Evolutionary conservation across 1,140 invertebrate species (phyloP), one percentile per base, ranked within the genome.

Genomic region (Elysia chlorotica): DNA sequence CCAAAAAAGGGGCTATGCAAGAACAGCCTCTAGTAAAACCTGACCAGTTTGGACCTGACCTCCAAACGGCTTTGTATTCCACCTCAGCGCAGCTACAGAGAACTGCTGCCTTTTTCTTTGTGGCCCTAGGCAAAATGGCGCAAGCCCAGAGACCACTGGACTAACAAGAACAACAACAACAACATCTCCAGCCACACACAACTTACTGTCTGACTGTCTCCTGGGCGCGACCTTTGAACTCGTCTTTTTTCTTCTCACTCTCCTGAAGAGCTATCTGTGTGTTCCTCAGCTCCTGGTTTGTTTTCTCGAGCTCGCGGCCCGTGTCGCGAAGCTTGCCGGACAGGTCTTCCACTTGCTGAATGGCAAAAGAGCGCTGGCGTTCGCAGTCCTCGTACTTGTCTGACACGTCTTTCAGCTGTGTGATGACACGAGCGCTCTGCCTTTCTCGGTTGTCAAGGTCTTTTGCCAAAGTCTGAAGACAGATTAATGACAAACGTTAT

Each of bases 191-290:
- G 10, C n/a, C n/a, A 48, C 10, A 25, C 17, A 65, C 21, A 48
- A 84, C 83, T 83, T 75, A 86, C 85, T 84, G 83, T 80, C 82
- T 79, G 17, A 87, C 83, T 41, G 83, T 84, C 70, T 87, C 84
- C 77, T 85, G 83, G 41, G 85, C 84, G 28, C 82, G 76, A 31
- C 76, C 78, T 75, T 85, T 86, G 36, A 86, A 82, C 57, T 85
- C 84, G 37, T 87, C 85, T 38, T 79, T 81, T 75, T 83, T 84
- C 28, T 79, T 82, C 73, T 83, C 82, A n/a, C 79, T 79, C 23
- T 83, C 82, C 33, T 79, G 74, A 1, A 84, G 73, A n/a, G 80
- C 61, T 19, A 79, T 62, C 68, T 86, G 78, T 28, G 83, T 83
- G 53, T 79, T 78, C 10, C 76, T 65, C 28, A 83, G 73, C 62